These are phyloP conservation scores for Lagopus leucura DNA, from an alignment of 2,113 vertebrate species.

Conservation along the genomic window DNA sequence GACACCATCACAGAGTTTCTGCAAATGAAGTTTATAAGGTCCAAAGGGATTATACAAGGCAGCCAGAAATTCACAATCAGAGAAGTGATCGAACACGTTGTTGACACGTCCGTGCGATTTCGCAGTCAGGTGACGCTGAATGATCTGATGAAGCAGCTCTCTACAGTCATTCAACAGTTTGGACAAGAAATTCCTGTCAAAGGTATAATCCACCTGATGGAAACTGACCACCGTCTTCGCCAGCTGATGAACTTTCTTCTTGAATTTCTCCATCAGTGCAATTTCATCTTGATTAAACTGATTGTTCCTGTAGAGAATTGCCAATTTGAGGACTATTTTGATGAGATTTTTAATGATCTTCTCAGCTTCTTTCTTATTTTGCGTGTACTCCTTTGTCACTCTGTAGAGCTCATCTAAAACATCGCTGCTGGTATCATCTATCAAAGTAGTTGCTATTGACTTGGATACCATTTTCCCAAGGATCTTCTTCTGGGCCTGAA, in stretches of 20 bases:
- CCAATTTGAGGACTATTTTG: conserved; percentile 88
- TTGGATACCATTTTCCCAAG: conserved; percentile 89
- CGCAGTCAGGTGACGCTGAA: conserved; percentile 86
- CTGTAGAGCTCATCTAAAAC: conserved; percentile 88
- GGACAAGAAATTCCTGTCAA: conserved; percentile 85
- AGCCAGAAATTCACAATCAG: conserved; percentile 87
- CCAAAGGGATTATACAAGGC: conserved; percentile 88
- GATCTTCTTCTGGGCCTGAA: conserved; percentile 90
- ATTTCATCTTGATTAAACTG: conserved; percentile 88
- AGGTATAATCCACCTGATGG: conserved; percentile 88
- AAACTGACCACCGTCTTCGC: conserved; percentile 90
- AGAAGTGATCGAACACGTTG: conserved; percentile 89
- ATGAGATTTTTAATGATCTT: conserved; percentile 89
- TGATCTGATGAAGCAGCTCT: conserved; percentile 84
- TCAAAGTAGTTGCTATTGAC: conserved; percentile 85
- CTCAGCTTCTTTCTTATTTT: conserved; percentile 86
- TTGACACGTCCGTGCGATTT: conserved; percentile 87
- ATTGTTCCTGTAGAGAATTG: conserved; percentile 86
- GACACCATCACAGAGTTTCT: conserved; percentile 87
- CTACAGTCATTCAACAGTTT: conserved; percentile 83
- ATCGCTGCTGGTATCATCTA: conserved; percentile 89
- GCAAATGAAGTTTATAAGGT: conserved; percentile 82
- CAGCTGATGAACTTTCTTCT: conserved; percentile 88
- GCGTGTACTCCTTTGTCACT: conserved; percentile 85
- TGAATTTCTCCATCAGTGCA: conserved; percentile 84